Conservation (phyloP, 2,888 invertebrate genomes). For the Adineta ricciae region DNA sequence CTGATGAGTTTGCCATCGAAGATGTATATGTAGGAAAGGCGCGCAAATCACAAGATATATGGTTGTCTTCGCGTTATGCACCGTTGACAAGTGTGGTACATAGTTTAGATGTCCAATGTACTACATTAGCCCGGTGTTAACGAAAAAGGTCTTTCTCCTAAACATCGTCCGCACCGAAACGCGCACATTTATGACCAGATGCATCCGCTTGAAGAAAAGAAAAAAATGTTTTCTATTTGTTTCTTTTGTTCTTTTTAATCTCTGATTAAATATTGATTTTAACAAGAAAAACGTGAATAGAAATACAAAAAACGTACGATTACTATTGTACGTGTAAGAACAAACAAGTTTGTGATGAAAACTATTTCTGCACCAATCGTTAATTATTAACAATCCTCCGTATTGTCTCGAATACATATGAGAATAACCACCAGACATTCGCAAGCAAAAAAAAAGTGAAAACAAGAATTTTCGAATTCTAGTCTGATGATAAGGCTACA, state of each 20-base stretch:
- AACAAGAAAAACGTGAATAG: not conserved
- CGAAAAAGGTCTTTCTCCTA: not conserved
- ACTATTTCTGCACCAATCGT: not conserved
- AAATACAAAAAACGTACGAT: not conserved
- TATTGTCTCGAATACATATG: no score
- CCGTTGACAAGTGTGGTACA: not conserved
- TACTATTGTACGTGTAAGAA: not conserved
- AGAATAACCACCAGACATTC: no score
- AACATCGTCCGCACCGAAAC: no score
- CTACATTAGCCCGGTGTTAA: slow-evolving; percentile 21
- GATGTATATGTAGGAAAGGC: no score
- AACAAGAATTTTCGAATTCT: no score
- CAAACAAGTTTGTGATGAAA: not conserved
- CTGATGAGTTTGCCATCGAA: not conserved
- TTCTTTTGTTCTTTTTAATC: not conserved
- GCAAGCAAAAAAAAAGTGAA: no score
- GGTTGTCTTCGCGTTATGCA: not conserved
- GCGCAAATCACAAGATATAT: no score
- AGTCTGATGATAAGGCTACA: no score
- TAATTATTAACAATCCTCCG: no score
- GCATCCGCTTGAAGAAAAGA: no score
- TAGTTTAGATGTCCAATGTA: not conserved
- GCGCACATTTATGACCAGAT: no score
- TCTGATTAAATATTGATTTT: not conserved
- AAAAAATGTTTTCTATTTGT: no score